Evolutionary conservation across 2,888 invertebrate genomes (phyloP), one percentile per base, ranked within the genome.

Genomic region (Eilema caniola): DNA sequence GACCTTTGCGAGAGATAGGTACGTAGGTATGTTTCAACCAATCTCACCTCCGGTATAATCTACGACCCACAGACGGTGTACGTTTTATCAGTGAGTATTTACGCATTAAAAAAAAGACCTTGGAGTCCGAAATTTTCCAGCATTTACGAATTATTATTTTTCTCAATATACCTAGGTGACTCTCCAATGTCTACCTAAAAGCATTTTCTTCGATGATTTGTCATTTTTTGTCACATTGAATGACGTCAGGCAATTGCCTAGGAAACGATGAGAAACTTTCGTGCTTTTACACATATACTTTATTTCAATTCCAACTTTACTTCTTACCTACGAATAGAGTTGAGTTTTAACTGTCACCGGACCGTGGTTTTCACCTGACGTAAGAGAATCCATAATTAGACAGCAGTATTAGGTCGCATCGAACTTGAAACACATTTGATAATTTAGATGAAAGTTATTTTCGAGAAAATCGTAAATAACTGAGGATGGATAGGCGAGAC

Each of bases 371-470:
- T 73, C 72, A 73, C 63, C 66, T 81, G 80, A 81, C 78, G 76
- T 66, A 78, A 75, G 61, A n/a, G 24, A 7, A n/a, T 70, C 70
- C 70, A 56, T 69, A 76, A 67, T 79, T 81, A 81, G 79, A 74
- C 37, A 62, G 62, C 62, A 3, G 64, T 75, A 81, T 75, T 72
- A 77, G 74, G 69, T 63, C 66, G 74, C 66, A 67, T 69, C 65
- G 82, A 78, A 76, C 81, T 81, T 81, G 82, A 76, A 81, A 81
- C 76, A 81, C 74, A 65, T 80, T 79, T 72, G 61, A 81, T 81
- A 66, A 80, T 69, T 68, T 78, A 74, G 69, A n/a, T 61, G 61
- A 56, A 59, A 16, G 11, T 33, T 66, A 65, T 64, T 64, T 53
- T 53, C 25, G 53, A n/a, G n/a, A 5, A 64, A 59, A 53, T 20